Evolutionary conservation across 1,140 invertebrate genomes (phyloP), one percentile per base, ranked within the genome.

Genomic region (Calliopsis andreniformis): DNA sequence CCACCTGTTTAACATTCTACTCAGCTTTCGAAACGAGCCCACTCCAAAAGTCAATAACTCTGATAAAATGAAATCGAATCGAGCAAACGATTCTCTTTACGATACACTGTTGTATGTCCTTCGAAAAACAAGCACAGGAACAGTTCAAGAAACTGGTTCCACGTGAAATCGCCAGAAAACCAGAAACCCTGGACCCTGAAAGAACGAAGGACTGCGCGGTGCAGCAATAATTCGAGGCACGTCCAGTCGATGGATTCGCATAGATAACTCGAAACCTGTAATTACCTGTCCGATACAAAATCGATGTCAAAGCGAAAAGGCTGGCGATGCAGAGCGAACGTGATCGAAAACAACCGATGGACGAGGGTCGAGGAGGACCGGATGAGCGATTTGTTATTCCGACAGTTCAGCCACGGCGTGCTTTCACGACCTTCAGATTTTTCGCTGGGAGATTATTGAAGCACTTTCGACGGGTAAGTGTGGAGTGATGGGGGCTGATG

Each of bases 231-330:
- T 86, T 87, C 83, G 59, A 12, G 53, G 55, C 85, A 86, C 81
- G 85, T 80, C 23, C 25, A 30, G 55, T 28, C 39, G 39, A 71
- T 79, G 68, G 80, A 78, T 78, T 76, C 78, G 71, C 80, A 76
- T 79, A 80, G 67, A 85, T 85, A 84, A 84, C 76, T 73, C 68
- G 56, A 77, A 78, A 82, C 62, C 67, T 69, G 85, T 87, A 88
- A 90, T 89, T 86, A 87, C 79, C 83, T 85, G 86, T 86, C 83
- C 78, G 72, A 82, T 79, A 75, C 80, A 87, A 88, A 87, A 84
- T 87, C 83, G 84, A 86, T 86, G 82, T 85, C 84, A 84, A 80
- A 80, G 81, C 63, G 70, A 66, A 79, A 82, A 68, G 82, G 79
- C 79, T 67, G 45, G 55, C 53, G 35, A 68, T 55, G 35, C 35